A percentile compares a stretch with the other conserved stretches of the same genome.
Conservation (phyloP, 2,888 invertebrate genomes). For the Caenorhabditis sulstoni region DNA sequence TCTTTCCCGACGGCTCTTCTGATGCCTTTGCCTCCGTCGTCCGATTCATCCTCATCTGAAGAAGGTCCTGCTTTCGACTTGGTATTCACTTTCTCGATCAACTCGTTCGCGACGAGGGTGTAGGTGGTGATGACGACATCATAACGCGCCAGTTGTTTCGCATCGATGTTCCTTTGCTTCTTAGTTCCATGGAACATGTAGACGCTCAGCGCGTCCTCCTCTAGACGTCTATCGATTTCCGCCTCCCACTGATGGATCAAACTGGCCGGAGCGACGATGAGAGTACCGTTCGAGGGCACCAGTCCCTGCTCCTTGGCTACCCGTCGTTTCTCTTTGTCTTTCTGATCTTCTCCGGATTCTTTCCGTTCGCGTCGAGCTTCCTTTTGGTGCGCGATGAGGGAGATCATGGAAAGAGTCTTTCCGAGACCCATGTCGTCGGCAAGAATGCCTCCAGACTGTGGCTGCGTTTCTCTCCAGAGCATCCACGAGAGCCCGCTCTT, state of each 20-base stretch:
- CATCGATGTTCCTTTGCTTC: slow-evolving; percentile 77
- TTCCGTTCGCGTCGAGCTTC: slow-evolving; percentile 62
- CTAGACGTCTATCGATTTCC: slow-evolving; percentile 84
- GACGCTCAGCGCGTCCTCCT: slow-evolving; percentile 84
- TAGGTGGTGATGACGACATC: slow-evolving; percentile 94
- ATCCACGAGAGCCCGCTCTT: slow-evolving; percentile 90
- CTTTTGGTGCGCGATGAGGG: slow-evolving; percentile 81
- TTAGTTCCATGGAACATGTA: slow-evolving; percentile 89
- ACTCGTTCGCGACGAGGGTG: slow-evolving; percentile 84
- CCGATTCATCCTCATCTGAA: slow-evolving; percentile 14
- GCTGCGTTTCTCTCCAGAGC: slow-evolving; percentile 90
- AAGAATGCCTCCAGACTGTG: slow-evolving; percentile 91
- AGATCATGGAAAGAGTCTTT: slow-evolving; percentile 83
- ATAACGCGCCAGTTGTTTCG: slow-evolving; percentile 79
- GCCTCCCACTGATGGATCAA: slow-evolving; percentile 91
- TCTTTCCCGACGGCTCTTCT: slow-evolving; percentile 49
- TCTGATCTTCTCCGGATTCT: slow-evolving; percentile 54
- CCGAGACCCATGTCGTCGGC: slow-evolving; percentile 83
- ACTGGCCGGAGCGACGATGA: slow-evolving; percentile 95
- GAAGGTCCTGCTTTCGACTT: slow-evolving; percentile 18
- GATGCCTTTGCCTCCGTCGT: slow-evolving; percentile 35
- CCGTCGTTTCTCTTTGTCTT: slow-evolving; percentile 57
- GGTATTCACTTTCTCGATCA: slow-evolving; percentile 73
- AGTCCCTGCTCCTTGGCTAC: slow-evolving; percentile 60
- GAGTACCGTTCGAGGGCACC: slow-evolving; percentile 81